phyloP scores from a whole-genome alignment of 2,888 invertebrate species.

The Drosophila paracracens region DNA sequence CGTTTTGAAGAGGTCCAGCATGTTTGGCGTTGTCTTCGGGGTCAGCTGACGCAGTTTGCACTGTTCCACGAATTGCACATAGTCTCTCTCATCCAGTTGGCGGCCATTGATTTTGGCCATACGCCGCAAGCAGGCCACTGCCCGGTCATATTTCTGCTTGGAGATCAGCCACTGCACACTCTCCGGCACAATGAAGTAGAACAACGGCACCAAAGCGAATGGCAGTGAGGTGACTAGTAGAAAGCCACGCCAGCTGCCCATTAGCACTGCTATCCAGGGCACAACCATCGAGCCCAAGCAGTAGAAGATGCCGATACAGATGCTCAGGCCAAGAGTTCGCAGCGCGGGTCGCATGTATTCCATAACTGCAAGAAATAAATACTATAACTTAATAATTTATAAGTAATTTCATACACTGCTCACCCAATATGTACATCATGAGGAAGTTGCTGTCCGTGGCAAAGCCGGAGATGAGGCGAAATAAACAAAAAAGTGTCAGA shows the following conservation, averaged over 20 bases:
- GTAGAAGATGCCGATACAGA: slow-evolving; percentile 87
- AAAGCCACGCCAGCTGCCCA: slow-evolving; percentile 86
- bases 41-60: slow-evolving; percentile 69
- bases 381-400: not conserved
- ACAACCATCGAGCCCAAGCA: slow-evolving; percentile 86
- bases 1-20: slow-evolving; percentile 86
- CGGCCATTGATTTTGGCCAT: slow-evolving; percentile 86
- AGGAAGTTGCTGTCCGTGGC: slow-evolving; percentile 87
- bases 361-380: slow-evolving; percentile 85
- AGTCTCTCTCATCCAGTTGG: slow-evolving; percentile 82
- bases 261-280: slow-evolving; percentile 86
- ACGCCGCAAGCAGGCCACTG: slow-evolving; percentile 85
- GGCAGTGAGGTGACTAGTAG: slow-evolving; percentile 86
- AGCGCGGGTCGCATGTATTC: slow-evolving; percentile 86
- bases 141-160: slow-evolving; percentile 86
- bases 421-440: slow-evolving; percentile 88
- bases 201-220: slow-evolving; percentile 85
- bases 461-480: slow-evolving; percentile 87
- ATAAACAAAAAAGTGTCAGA: slow-evolving; percentile 85
- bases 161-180: slow-evolving; percentile 88
- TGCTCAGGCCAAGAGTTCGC: slow-evolving; percentile 86
- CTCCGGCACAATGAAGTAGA: slow-evolving; percentile 87
- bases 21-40: slow-evolving; percentile 75
- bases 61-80: slow-evolving; percentile 75
- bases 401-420: slow-evolving; percentile 36